Evolutionary conservation across 2,888 invertebrate genomes (phyloP).

Genomic region (Lasioglossum zephyrum): DNA sequence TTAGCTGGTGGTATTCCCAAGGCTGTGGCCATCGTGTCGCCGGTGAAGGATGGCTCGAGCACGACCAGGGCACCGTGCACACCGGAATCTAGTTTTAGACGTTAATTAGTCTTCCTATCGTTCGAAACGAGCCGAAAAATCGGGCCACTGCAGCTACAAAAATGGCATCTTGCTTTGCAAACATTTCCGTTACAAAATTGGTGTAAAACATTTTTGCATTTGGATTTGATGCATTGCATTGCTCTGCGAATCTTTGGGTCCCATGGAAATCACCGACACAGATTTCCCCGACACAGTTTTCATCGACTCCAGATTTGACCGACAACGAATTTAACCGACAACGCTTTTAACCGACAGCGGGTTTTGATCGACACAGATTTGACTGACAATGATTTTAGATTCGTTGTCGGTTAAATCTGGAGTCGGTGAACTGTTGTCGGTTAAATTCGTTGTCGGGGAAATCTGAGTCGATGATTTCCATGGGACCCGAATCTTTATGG

Average conservation of each 20-base stretch:
- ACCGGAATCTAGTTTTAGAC: slow-evolving; percentile 90
- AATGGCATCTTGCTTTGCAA: neutral
- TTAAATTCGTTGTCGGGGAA: too few species aligned
- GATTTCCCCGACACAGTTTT: too few species aligned
- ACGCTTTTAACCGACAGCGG: too few species aligned
- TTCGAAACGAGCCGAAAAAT: neutral
- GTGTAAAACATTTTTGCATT: neutral
- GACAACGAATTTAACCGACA: too few species aligned
- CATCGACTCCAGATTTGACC: too few species aligned
- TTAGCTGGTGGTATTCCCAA: slow-evolving; percentile 96
- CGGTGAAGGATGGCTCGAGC: slow-evolving; percentile 96
- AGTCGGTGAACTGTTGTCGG: too few species aligned
- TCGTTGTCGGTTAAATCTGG: too few species aligned
- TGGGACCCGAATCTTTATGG: neutral
- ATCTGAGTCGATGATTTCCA: too few species aligned
- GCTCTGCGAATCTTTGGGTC: neutral
- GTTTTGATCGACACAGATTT: too few species aligned
- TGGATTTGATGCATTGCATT: neutral
- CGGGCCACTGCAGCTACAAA: neutral
- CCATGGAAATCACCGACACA: too few species aligned
- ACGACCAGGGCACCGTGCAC: slow-evolving; percentile 97
- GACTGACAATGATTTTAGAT: too few species aligned
- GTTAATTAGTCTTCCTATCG: neutral
- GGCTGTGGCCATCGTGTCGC: slow-evolving; percentile 97
- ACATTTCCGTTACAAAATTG: neutral